Evolutionary conservation across 2,888 invertebrate species (phyloP), one percentile per base, ranked within the genome.

Genomic region (Podotricha telesiphe): DNA sequence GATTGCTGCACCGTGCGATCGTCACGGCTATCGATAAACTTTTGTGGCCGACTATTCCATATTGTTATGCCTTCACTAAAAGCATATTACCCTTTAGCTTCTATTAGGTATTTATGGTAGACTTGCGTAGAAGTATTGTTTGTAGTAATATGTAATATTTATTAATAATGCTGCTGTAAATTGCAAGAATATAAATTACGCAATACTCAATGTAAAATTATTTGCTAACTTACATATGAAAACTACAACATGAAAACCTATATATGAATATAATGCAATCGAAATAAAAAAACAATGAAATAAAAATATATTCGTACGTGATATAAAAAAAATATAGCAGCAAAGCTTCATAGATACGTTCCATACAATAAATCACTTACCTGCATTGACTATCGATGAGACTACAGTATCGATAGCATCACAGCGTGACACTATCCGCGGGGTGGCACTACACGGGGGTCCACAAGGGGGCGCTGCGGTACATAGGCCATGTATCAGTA

Each of bases 401-500:
- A 37, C 17, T 17, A 55, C 55, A 86, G 73, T 82, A 83, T 88
- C 90, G 91, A 90, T 85, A 84, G 67, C 73, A 75, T 73, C 73
- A 73, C 75, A 70, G 74, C 88, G 81, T 13, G 42, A 73, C 86
- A 80, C 82, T 82, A 85, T 82, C 88, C 55, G 92, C 89, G 89
- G 88, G 89, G 88, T 81, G 89, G 86, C 83, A 87, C 87, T 86
- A 87, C 84, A 84, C 83, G 86, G 74, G 77, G 73, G 78, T 78
- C 80, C 82, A 81, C 80, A 82, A 79, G 80, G 81, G 84, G 84
- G 85, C 85, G 81, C 79, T 82, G 82, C 83, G 84, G 87, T 86
- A 91, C 84, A 89, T 88, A 79, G 86, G 78, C 87, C 85, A 89
- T 89, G 88, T 89, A 89, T 87, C 88, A 88, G 85, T 85, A 88